phyloP scores from a whole-genome alignment of 2,797 vertebrate genomes.

The Bucorvus abyssinicus region DNA sequence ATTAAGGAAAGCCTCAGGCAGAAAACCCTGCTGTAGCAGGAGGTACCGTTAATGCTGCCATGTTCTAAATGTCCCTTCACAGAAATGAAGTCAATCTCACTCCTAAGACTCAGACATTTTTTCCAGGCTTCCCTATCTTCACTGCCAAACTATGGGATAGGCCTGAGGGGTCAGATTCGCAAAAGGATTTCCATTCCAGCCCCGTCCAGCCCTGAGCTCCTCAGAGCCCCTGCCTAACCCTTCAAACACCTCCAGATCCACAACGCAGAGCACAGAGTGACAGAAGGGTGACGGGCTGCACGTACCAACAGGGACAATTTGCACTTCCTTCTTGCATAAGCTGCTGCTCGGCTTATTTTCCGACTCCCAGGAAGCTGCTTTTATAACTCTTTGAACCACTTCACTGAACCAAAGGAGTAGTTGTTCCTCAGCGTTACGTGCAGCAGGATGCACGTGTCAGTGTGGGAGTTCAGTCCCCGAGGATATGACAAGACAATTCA shows the following conservation, averaged over 20 bases:
- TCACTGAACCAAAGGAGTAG: constrained; percentile 20
- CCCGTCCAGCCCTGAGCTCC: neutral
- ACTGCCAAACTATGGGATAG: neutral
- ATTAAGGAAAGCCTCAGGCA: constrained; percentile 48
- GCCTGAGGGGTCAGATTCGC: neutral
- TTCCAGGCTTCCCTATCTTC: neutral
- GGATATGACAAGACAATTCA: constrained; percentile 21
- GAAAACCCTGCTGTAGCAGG: neutral
- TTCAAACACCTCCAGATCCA: neutral
- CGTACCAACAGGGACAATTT: neutral
- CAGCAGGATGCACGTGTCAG: constrained; percentile 51
- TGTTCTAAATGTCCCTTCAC: neutral
- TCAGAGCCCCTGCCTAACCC: neutral
- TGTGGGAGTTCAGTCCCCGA: constrained; percentile 33
- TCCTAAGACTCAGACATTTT: neutral
- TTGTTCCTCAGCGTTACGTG: constrained; percentile 20
- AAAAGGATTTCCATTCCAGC: neutral
- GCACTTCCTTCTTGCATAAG: neutral
- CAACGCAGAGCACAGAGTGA: accelerated
- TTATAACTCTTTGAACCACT: constrained; percentile 14
- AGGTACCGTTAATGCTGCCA: neutral
- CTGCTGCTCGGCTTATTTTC: constrained; percentile 22
- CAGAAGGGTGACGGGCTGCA: neutral
- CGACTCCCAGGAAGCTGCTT: constrained; percentile 42
- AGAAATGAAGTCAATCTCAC: neutral